A percentile compares a stretch with the other conserved stretches of the same genome.
These are phyloP conservation scores for Xanthorhoe designata DNA, from an alignment of 2,888 invertebrate genomes.

Conservation along the genomic window DNA sequence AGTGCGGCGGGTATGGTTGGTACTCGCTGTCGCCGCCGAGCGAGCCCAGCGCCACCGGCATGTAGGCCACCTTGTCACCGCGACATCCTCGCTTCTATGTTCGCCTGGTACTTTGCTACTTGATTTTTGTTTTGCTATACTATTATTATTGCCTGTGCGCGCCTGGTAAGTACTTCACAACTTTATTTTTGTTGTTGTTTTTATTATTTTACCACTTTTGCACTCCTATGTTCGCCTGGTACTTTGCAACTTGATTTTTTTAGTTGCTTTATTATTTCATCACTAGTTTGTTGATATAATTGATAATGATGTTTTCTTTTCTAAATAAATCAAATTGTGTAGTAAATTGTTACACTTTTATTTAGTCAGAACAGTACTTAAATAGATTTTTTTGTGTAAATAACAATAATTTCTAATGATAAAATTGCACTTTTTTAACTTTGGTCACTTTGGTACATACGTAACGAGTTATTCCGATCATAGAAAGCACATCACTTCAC, in stretches of 20 bases:
- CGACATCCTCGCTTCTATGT: constrained; percentile 66
- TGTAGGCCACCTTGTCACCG: constrained; percentile 88
- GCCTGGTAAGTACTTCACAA: constrained; percentile 1
- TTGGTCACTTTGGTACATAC: constrained; percentile 41
- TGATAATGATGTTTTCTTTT: too few species aligned
- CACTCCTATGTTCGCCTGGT: neutral
- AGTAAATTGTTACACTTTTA: too few species aligned
- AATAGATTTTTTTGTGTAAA: too few species aligned
- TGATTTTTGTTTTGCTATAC: neutral
- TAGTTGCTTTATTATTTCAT: neutral
- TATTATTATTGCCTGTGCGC: neutral
- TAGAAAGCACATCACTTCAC: constrained; percentile 17
- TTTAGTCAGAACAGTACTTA: too few species aligned
- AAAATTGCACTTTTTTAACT: constrained; percentile 32
- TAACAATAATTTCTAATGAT: neutral
- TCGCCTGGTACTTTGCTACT: constrained; percentile 27
- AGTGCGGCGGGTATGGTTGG: constrained; percentile 73
- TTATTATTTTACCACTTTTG: neutral
- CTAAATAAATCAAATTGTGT: too few species aligned
- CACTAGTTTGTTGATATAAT: too few species aligned
- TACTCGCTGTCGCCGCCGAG: constrained; percentile 88
- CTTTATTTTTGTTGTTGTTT: neutral
- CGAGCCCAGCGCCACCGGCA: constrained; percentile 88
- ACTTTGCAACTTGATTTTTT: neutral
- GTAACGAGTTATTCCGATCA: constrained; percentile 4